A percentile compares a stretch with the other conserved stretches of the same genome.
These are phyloP conservation scores for Sisyra nigra DNA, from an alignment of 2,888 invertebrate genomes.

Conservation along the genomic window DNA sequence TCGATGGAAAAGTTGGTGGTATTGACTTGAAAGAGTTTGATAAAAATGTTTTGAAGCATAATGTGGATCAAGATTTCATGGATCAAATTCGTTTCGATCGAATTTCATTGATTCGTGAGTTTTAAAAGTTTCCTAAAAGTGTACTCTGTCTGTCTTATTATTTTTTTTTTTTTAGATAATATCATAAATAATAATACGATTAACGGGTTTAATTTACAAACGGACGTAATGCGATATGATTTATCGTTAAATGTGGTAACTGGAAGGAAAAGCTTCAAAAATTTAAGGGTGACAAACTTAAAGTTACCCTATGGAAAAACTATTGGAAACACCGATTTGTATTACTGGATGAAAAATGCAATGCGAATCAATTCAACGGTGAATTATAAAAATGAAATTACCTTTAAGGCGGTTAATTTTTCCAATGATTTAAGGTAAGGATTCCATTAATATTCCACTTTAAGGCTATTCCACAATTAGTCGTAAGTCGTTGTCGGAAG, in stretches of 20 bases:
- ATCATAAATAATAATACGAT: slow-evolving; percentile 19
- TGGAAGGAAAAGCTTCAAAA: slow-evolving; percentile 26
- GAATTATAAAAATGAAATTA: slow-evolving; percentile 29
- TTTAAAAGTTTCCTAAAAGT: background rate
- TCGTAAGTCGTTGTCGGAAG: too few species aligned
- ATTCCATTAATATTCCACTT: background rate
- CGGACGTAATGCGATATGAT: slow-evolving; percentile 32
- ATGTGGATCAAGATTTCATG: slow-evolving; percentile 26
- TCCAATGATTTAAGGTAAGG: slow-evolving; percentile 23
- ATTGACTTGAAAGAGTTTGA: slow-evolving; percentile 28
- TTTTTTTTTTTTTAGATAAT: slow-evolving; percentile 11
- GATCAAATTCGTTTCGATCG: slow-evolving; percentile 11
- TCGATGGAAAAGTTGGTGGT: slow-evolving; percentile 21
- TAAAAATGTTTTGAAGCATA: slow-evolving; percentile 25
- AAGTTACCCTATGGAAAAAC: slow-evolving; percentile 18
- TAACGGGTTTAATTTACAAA: slow-evolving; percentile 32
- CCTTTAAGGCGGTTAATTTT: slow-evolving; percentile 26
- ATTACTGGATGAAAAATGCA: slow-evolving; percentile 29
- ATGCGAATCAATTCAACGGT: slow-evolving; percentile 24
- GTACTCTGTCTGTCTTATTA: background rate
- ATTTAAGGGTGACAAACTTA: slow-evolving; percentile 25
- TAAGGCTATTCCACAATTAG: background rate
- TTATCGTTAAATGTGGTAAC: slow-evolving; percentile 25
- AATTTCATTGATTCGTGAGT: slow-evolving; percentile 5
- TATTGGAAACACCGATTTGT: slow-evolving; percentile 30